Percentiles rank a stretch among this genome's conserved stretches.
Evolutionary conservation across 1,140 invertebrate genomes (phyloP).

Genomic region (Saxidomus purpurata): DNA sequence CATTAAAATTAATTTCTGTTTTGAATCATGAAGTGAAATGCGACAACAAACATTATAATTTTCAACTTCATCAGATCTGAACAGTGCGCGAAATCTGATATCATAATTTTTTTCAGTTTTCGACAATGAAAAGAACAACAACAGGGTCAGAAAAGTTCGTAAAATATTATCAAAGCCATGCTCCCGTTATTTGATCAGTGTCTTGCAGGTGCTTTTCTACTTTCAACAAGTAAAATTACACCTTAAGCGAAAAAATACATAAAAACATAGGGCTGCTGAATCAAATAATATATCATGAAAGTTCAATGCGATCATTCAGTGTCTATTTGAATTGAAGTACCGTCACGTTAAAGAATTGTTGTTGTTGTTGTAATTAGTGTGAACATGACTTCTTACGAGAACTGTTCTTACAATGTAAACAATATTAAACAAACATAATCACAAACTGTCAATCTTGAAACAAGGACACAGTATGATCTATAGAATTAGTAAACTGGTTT

Average conservation of each 20-base stretch:
- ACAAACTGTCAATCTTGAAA: too few relatives aligned
- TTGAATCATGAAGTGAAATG: slow-evolving; percentile 24
- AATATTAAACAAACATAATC: too few relatives aligned
- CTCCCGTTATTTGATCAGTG: slow-evolving; percentile 26
- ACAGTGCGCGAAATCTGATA: slow-evolving; percentile 15
- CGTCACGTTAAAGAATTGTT: too few relatives aligned
- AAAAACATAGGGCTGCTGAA: neutral
- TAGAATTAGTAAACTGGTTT: too few relatives aligned
- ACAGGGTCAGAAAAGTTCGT: slow-evolving; percentile 21
- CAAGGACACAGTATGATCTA: too few relatives aligned
- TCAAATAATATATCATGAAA: neutral
- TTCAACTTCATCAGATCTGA: slow-evolving; percentile 30
- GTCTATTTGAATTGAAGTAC: too few relatives aligned
- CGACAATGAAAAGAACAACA: slow-evolving; percentile 1
- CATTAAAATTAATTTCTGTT: slow-evolving; percentile 51
- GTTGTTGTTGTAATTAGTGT: too few relatives aligned
- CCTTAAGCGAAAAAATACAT: neutral
- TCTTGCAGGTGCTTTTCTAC: slow-evolving; percentile 10
- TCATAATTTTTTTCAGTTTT: neutral
- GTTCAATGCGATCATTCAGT: neutral
- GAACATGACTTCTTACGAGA: too few relatives aligned
- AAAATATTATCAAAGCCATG: neutral
- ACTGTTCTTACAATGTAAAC: too few relatives aligned
- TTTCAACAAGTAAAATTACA: neutral
- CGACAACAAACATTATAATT: slow-evolving; percentile 54